Evolutionary conservation across 2,797 vertebrate genomes (phyloP).

Genomic region (Poecile montanus): DNA sequence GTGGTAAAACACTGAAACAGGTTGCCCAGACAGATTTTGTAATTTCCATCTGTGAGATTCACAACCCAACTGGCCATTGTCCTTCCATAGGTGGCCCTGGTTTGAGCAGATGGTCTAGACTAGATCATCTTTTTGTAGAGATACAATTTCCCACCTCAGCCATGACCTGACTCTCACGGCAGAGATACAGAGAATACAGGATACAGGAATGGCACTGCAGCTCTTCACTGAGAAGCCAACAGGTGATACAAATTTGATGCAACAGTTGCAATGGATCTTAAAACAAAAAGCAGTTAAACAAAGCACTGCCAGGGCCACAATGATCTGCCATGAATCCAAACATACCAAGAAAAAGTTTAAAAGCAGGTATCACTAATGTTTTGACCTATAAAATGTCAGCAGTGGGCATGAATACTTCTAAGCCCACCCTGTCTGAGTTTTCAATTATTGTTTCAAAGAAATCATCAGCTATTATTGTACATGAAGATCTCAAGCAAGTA

Average conservation of each 20-base stretch:
- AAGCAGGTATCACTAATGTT: background rate
- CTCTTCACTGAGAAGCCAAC: background rate
- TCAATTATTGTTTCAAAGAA: background rate
- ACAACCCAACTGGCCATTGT: background rate
- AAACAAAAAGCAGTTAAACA: background rate
- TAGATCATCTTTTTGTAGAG: background rate
- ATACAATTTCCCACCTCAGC: background rate
- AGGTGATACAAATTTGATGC: background rate
- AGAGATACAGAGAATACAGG: background rate
- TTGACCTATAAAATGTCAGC: background rate
- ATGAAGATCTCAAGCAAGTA: background rate
- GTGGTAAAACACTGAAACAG: background rate
- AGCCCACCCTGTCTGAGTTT: background rate
- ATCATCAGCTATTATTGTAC: background rate
- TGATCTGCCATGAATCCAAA: background rate
- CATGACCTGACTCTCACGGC: background rate
- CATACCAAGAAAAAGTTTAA: background rate
- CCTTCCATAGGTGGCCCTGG: background rate
- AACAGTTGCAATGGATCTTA: background rate
- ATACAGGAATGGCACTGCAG: background rate
- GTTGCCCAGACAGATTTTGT: background rate
- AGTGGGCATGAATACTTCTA: background rate
- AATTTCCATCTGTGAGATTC: background rate
- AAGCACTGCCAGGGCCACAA: background rate
- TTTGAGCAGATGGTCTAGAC: background rate